Conservation (phyloP, 2,797 vertebrate species). For the Alfaro cultratus region DNA sequence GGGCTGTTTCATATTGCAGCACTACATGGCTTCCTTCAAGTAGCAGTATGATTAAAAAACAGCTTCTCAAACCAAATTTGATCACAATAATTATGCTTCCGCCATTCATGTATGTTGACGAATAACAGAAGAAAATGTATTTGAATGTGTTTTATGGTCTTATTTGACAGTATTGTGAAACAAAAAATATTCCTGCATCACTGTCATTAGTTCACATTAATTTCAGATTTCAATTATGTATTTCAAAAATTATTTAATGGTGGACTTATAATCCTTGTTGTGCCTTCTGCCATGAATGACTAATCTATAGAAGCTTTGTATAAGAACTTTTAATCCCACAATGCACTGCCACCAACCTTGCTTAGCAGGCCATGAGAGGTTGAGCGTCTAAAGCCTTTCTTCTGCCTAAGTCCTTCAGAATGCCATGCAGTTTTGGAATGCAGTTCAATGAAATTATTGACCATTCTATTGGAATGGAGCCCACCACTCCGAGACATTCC, state of each 20-base stretch:
- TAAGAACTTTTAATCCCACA: neutral
- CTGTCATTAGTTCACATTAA: neutral
- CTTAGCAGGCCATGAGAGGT: no score
- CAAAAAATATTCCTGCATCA: neutral
- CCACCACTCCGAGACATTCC: neutral
- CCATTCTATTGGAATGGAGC: neutral
- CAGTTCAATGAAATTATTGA: no score
- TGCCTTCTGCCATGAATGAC: neutral
- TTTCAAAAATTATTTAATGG: neutral
- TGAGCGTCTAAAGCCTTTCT: no score
- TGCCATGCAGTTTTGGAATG: no score
- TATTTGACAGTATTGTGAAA: neutral
- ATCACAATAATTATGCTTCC: constrained; percentile 58
- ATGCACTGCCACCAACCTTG: neutral
- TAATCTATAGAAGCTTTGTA: neutral
- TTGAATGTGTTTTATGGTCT: neutral
- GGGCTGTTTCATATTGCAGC: neutral
- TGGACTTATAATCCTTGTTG: neutral
- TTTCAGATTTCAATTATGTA: neutral
- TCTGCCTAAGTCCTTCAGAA: no score
- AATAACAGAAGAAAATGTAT: neutral
- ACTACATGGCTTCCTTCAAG: neutral
- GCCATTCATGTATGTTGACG: constrained; percentile 12
- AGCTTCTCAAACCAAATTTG: constrained; percentile 33
- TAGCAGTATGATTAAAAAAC: neutral